phyloP scores from a whole-genome alignment of 2,113 vertebrate species.

The Platichthys flesus region DNA sequence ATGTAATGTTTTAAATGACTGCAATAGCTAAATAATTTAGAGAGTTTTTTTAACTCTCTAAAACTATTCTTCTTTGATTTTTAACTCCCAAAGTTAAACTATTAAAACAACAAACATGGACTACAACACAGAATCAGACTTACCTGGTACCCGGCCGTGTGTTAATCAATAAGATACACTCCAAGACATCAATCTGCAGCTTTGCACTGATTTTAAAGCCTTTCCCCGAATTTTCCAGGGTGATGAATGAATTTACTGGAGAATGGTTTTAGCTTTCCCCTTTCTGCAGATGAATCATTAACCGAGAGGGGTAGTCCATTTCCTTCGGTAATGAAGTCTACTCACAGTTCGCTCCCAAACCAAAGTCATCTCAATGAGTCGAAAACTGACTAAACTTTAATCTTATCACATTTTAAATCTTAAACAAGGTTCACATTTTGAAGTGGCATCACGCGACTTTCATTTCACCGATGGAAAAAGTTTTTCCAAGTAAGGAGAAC shows the following conservation, averaged over 20 bases:
- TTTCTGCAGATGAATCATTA: constrained; percentile 79
- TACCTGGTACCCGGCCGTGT: constrained; percentile 27
- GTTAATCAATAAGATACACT: not conserved
- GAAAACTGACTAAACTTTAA: not conserved
- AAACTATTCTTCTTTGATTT: not conserved
- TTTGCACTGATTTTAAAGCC: not conserved
- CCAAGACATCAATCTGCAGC: not conserved
- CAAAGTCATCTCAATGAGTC: constrained; percentile 18
- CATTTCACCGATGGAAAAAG: too few relatives aligned
- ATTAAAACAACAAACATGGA: not conserved
- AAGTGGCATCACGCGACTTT: not conserved
- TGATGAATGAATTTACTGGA: constrained; percentile 60
- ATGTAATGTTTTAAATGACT: not conserved
- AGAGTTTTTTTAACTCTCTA: not conserved
- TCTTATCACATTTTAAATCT: not conserved
- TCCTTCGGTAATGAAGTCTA: constrained; percentile 75
- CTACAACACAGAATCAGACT: constrained; percentile 29
- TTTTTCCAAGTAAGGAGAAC: too few relatives aligned
- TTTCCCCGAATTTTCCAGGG: constrained; percentile 58
- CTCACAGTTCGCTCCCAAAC: constrained; percentile 38
- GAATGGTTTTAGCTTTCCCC: constrained; percentile 39
- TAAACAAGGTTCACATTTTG: too few relatives aligned
- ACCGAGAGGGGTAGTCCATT: constrained; percentile 76
- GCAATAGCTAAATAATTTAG: too few relatives aligned
- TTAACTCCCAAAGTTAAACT: not conserved